phyloP scores from a whole-genome alignment of 2,888 invertebrate genomes.

The Eugnorisma glareosa region DNA sequence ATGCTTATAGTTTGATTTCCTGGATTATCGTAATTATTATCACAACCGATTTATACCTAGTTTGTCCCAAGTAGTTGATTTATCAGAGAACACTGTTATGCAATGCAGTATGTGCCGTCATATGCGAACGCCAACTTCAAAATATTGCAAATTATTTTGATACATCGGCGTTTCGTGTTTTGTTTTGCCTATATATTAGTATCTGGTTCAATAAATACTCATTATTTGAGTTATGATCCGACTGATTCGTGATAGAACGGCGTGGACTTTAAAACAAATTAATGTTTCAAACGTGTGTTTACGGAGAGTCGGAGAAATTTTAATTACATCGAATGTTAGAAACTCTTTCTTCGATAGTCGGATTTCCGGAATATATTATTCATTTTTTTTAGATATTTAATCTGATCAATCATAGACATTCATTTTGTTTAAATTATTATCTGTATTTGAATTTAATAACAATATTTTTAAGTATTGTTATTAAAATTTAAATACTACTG shows the following conservation, averaged over 20 bases:
- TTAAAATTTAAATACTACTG: too few relatives aligned
- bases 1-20: not conserved
- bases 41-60: not conserved
- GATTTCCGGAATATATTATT: too few relatives aligned
- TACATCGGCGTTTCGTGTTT: not conserved
- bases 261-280: constrained; percentile 61
- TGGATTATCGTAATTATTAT: not conserved
- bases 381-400: too few relatives aligned
- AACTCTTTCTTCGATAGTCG: too few relatives aligned
- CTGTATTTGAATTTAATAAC: too few relatives aligned
- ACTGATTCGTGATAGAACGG: constrained; percentile 25
- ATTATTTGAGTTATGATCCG: constrained; percentile 20
- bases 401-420: too few relatives aligned
- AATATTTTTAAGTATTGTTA: too few relatives aligned
- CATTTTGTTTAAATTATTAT: too few relatives aligned
- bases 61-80: not conserved
- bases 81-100: not conserved
- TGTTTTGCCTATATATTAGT: constrained; percentile 10
- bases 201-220: constrained; percentile 8
- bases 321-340: constrained; percentile 64
- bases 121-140: not conserved
- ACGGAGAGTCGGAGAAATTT: constrained; percentile 56
- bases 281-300: constrained; percentile 63
- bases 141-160: constrained; percentile 12
- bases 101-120: not conserved